Evolutionary conservation across 2,113 vertebrate genomes (phyloP), one percentile per base, ranked within the genome.

Genomic region (Rhynchopsitta pachyrhyncha): DNA sequence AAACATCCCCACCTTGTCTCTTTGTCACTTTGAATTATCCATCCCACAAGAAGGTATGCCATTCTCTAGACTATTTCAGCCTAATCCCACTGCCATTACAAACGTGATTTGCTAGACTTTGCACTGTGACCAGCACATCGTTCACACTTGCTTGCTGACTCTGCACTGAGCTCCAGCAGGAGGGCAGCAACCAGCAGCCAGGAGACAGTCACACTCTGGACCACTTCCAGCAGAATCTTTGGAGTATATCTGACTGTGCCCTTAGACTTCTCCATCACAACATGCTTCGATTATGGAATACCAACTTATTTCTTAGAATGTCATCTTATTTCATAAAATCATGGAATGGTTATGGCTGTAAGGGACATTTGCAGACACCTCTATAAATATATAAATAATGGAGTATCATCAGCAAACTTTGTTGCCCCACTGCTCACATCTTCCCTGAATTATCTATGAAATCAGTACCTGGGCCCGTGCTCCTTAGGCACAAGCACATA

Each of bases 41-140:
- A 39, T 55, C 28, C 52, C 28, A 57, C 6, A 28, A 12, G 28
- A 55, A 73, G 50, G 15, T 6, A 13, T 28, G 67, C 9, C 3
- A 3, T 35, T 74, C 35, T 68, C 17, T 31, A 44, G 19, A 17
- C 39, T 49, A 0, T 35, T 20, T 50, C 60, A 83, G 33, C 62
- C 68, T 37, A 57, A 57, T 62, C 17, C 27, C 27, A 39, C 33
- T 16, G 41, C 46, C 16, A 3, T 14, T 20, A 14, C 13, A 8
- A 46, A 15, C 9, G 17, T 35, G 7, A 4, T 25, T 35, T n/a
- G 17, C 37, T 2, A 27, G 24, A 23, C 8, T 52, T 55, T 13
- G 15, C 9, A 13, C 33, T 13, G 17, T 2, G 0, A 5, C 19
- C 28, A 82, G 29, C 17, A 39, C 33, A 10, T 20, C 5, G 0